phyloP scores from a whole-genome alignment of 1,140 invertebrate genomes.

The Rhagoletis zephyria region DNA sequence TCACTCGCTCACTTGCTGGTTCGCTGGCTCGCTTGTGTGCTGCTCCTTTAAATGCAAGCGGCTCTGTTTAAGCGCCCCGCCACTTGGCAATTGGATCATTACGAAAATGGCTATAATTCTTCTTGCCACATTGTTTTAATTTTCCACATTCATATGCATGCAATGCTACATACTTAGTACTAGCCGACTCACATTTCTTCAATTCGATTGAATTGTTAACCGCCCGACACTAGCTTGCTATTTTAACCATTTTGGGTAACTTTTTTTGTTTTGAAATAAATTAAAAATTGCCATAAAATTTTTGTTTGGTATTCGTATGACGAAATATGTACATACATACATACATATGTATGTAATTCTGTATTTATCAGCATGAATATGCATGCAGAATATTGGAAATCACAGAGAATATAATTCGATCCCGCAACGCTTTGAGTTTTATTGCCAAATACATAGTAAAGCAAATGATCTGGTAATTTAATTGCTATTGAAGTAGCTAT shows the following conservation, averaged over 20 bases:
- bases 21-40: neutral
- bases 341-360: too few species aligned
- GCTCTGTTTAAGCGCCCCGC: neutral
- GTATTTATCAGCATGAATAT: neutral
- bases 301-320: neutral
- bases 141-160: neutral
- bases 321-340: neutral
- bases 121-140: neutral
- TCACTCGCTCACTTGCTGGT: neutral
- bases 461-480: slow-evolving; percentile 2
- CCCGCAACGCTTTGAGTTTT: neutral
- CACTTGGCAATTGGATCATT: neutral
- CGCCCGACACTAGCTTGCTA: neutral
- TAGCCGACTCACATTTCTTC: neutral
- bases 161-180: neutral
- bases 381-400: neutral
- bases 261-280: slow-evolving; percentile 21
- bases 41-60: neutral
- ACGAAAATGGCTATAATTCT: slow-evolving; percentile 37
- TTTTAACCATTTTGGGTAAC: neutral
- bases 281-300: slow-evolving; percentile 23
- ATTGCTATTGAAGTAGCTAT: neutral
- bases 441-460: neutral
- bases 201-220: slow-evolving; percentile 19
- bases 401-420: slow-evolving; percentile 30